These are phyloP conservation scores for Laterallus jamaicensis DNA, from an alignment of 2,113 vertebrate species.

Conservation along the genomic window DNA sequence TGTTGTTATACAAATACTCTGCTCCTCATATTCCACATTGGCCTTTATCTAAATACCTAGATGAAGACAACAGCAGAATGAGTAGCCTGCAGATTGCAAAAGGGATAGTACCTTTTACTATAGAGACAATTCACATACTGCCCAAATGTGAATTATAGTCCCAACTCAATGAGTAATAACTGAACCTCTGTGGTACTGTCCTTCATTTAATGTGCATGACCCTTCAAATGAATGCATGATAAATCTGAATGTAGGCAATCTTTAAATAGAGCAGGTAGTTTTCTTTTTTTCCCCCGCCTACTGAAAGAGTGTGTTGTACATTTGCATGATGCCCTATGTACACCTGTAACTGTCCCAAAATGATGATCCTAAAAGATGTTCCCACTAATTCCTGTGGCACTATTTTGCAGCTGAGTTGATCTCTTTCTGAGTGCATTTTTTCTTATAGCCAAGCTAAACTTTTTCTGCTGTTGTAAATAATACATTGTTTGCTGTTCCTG, in stretches of 20 bases:
- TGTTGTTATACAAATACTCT: neutral
- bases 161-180: neutral
- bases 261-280: neutral
- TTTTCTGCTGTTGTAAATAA: neutral
- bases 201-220: neutral
- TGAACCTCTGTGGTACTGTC: neutral
- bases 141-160: neutral
- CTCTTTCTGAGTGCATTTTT: conserved; percentile 11
- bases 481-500: neutral
- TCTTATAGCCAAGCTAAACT: neutral
- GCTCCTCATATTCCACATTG: neutral
- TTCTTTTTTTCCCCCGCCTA: neutral
- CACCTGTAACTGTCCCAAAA: neutral
- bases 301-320: neutral
- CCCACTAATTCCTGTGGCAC: neutral
- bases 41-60: neutral
- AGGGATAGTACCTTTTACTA: neutral
- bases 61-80: neutral
- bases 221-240: neutral
- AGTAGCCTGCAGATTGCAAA: neutral
- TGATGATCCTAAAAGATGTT: neutral
- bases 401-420: neutral
- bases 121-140: neutral
- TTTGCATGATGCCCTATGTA: neutral
- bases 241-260: neutral